Evolutionary conservation across 2,888 invertebrate genomes (phyloP), one percentile per base, ranked within the genome.

Genomic region (Lysandra coridon): DNA sequence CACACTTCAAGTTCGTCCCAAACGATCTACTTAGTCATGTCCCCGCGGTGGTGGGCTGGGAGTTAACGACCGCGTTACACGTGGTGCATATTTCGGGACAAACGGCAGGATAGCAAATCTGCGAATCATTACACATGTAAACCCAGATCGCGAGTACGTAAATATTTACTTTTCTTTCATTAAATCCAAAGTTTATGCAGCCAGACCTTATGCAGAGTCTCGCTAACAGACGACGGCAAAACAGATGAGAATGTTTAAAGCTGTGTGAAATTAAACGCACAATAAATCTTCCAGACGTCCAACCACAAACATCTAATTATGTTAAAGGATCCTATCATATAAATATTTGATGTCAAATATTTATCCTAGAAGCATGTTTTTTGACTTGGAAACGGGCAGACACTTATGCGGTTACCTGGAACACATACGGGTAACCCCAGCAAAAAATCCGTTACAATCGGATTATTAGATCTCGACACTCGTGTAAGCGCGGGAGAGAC

Each of bases 321-420:
- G 10, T 23, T 23, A 23, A 62, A n/a, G 23, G 23, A 7, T 23
- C 10, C 23, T 30, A 12, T 64, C 12, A 12, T 64, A 64, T 12
- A 64, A 64, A 64, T 2, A 17, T 69, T 69, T 64, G 30, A 23
- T 30, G 64, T 69, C 12, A 69, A 30, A 69, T 69, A 69, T 69
- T 30, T 69, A 69, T 30, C 10, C 14, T 10, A 62, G 57, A 69
- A 30, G 14, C 64, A 30, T 69, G 30, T 69, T 69, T 64, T 49
- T 69, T 14, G 23, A 37, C 69, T 33, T 17, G 14, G 12, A 33
- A 33, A 10, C 33, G 87, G 88, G 88, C 89, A 85, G 89, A 84
- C 83, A 69, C 33, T 69, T 37, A 69, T 37, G 69, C 33, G 69
- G 12, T 37, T 69, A 69, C 69, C 69, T 69, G 69, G 69, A 12